phyloP scores from a whole-genome alignment of 2,888 invertebrate genomes.

The Byasa hedistus region DNA sequence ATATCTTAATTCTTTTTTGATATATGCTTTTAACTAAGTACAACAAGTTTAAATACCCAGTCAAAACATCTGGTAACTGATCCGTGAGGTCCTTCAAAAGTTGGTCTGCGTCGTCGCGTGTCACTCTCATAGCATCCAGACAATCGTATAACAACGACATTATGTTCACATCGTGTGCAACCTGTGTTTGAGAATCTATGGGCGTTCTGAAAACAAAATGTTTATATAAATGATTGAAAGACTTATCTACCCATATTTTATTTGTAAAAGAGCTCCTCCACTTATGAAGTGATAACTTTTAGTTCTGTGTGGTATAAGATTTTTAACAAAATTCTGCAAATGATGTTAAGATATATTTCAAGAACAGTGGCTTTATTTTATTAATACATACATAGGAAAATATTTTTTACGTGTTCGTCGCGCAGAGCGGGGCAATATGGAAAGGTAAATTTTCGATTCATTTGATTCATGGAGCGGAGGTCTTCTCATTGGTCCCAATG shows the following conservation, averaged over 20 bases:
- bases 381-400: slow-evolving; percentile 62
- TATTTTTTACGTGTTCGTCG: slow-evolving; percentile 49
- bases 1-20: too few species aligned
- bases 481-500: slow-evolving; percentile 30
- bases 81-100: slow-evolving; percentile 55
- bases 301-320: too few species aligned
- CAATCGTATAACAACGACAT: slow-evolving; percentile 62
- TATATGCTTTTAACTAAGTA: too few species aligned
- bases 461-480: slow-evolving; percentile 36
- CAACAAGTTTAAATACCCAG: slow-evolving; percentile 49
- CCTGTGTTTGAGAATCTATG: slow-evolving; percentile 45
- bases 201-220: slow-evolving; percentile 47
- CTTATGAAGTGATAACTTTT: too few species aligned
- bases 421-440: slow-evolving; percentile 44
- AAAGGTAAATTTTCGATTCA: slow-evolving; percentile 51
- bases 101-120: slow-evolving; percentile 55
- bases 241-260: too few species aligned
- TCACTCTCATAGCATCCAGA: slow-evolving; percentile 61
- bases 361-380: too few species aligned
- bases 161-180: slow-evolving; percentile 54
- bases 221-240: too few species aligned
- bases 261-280: too few species aligned
- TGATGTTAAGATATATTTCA: too few species aligned
- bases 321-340: too few species aligned
- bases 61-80: slow-evolving; percentile 53